phyloP scores from a whole-genome alignment of 2,797 vertebrate species.

The Sternotherus odoratus region DNA sequence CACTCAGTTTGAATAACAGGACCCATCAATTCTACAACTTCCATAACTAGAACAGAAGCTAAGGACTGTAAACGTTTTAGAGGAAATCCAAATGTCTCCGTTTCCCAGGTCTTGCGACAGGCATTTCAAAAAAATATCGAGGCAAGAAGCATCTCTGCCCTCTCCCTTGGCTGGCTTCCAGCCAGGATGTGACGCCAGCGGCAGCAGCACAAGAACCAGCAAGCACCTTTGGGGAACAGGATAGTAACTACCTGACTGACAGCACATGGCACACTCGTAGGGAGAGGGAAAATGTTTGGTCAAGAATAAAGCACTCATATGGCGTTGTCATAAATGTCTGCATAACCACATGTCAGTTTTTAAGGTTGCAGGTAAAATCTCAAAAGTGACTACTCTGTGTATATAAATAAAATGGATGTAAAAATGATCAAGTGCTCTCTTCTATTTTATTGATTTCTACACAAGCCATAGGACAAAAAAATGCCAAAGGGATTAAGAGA shows the following conservation, averaged over 20 bases:
- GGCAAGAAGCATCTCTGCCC: not conserved
- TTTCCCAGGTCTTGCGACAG: not conserved
- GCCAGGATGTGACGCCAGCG: not conserved
- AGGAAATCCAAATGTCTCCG: not conserved
- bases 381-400: not conserved
- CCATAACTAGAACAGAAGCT: conserved; percentile 21
- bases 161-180: not conserved
- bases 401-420: not conserved
- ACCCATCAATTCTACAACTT: not conserved
- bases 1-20: not conserved
- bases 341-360: not conserved
- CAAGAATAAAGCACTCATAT: not conserved
- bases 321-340: not conserved
- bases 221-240: not conserved
- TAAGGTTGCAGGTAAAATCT: not conserved
- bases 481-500: conserved; percentile 9
- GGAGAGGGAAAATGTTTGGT: not conserved
- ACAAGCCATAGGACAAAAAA: not conserved
- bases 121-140: not conserved
- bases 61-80: conserved; percentile 20
- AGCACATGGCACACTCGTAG: not conserved
- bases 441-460: not conserved
- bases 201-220: not conserved
- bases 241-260: not conserved
- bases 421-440: not conserved